A percentile compares a stretch with the other conserved stretches of the same genome.
Conservation (phyloP, 2,113 vertebrate species). For the Euleptes europaea region DNA sequence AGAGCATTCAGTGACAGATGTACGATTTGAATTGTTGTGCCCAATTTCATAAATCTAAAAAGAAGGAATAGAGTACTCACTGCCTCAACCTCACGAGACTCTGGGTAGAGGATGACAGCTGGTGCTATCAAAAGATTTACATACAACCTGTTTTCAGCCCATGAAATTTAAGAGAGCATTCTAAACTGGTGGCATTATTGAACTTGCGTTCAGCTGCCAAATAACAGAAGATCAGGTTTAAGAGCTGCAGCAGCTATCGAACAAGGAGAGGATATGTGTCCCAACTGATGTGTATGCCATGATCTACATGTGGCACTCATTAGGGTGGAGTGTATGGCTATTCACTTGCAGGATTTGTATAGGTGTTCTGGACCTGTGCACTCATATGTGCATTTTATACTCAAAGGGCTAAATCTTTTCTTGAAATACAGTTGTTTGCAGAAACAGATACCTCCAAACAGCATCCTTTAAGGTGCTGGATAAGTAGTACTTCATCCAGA, state of each 20-base stretch:
- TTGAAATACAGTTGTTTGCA: background rate
- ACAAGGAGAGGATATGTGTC: background rate
- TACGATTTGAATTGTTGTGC: no score
- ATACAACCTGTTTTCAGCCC: background rate
- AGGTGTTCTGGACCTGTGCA: background rate
- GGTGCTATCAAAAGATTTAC: background rate
- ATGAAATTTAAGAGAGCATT: background rate
- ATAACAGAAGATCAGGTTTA: background rate
- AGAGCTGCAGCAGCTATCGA: background rate
- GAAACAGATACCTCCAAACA: background rate
- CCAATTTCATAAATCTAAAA: no score
- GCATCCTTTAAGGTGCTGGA: background rate
- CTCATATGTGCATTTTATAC: background rate
- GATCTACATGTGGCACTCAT: background rate
- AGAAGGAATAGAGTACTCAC: no score
- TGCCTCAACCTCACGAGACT: no score
- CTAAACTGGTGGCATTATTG: background rate
- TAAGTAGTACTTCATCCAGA: background rate
- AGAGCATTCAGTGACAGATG: no score
- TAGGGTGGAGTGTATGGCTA: background rate
- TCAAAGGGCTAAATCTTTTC: no score
- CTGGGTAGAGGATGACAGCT: no score
- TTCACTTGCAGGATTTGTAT: background rate
- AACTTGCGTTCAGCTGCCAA: background rate
- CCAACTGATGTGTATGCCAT: no score